These are phyloP conservation scores for Camponotus pennsylvanicus DNA, from an alignment of 1,140 invertebrate species.

Conservation along the genomic window DNA sequence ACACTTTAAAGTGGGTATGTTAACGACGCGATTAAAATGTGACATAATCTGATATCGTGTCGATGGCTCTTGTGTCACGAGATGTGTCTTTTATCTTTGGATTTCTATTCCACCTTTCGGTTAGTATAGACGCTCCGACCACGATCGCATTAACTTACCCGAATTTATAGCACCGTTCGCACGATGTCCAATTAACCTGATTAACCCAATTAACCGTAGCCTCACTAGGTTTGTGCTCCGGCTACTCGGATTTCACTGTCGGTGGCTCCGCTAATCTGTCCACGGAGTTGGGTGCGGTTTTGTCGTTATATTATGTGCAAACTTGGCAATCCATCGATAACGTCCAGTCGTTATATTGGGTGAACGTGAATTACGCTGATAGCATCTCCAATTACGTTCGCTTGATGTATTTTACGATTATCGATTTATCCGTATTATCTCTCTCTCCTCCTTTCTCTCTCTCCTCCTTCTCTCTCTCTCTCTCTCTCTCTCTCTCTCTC, in stretches of 20 bases:
- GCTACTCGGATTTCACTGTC: slow-evolving; percentile 59
- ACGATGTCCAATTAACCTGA: slow-evolving; percentile 66
- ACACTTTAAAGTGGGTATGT: neutral
- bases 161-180: slow-evolving; percentile 28
- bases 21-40: neutral
- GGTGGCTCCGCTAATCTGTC: slow-evolving; percentile 52
- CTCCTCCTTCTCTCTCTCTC: too few relatives aligned
- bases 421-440: slow-evolving; percentile 36
- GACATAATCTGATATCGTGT: neutral
- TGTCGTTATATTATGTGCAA: slow-evolving; percentile 60
- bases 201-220: slow-evolving; percentile 62
- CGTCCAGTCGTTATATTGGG: slow-evolving; percentile 40
- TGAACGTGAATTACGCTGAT: slow-evolving; percentile 54
- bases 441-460: too few relatives aligned
- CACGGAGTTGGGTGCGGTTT: slow-evolving; percentile 59
- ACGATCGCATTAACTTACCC: slow-evolving; percentile 54
- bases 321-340: slow-evolving; percentile 64
- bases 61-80: neutral
- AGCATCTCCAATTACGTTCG: slow-evolving; percentile 53
- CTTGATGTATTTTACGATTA: slow-evolving; percentile 40
- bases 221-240: slow-evolving; percentile 44
- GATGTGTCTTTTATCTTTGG: neutral
- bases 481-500: too few relatives aligned
- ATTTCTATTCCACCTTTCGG: slow-evolving; percentile 10
- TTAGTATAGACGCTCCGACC: slow-evolving; percentile 32